Evolutionary conservation across 2,113 vertebrate genomes (phyloP), one percentile per base, ranked within the genome.

Genomic region (Sceloporus tristichus): DNA sequence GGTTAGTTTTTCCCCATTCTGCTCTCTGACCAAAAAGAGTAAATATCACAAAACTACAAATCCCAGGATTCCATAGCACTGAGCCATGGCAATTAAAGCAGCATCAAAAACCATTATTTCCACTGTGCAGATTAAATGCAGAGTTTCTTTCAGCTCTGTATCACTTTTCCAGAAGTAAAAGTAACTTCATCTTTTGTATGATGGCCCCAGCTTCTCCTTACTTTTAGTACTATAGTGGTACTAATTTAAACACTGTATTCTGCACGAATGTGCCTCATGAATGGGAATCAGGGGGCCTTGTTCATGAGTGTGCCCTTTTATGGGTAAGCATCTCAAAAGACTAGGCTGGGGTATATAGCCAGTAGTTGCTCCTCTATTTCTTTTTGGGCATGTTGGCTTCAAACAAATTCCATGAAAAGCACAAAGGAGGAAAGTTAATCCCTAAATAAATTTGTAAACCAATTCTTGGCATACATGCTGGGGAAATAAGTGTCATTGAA

Each of bases 1-100:
- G 14, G 10, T 80, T 91, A 94, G 92, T 93, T 91, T 92, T 71
- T 13, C 42, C 25, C 48, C 40, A 91, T 94, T 91, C 92, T 84
- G 48, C 48, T 48, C 48, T 48, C 48, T 48, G 48, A 48, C 48
- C 5, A 7, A 48, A 7, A 48, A 48, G 48, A 48, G 5, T 48
- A 7, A 48, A 48, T 48, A 48, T 48, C 48, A 48, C 48, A 48
- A 48, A 48, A 48, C 48, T 48, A 48, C 48, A 48, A 48, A 48
- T 48, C 48, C 7, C 48, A 48, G 48, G 48, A 25, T 66, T 66
- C 25, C 25, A 21, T 66, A 21, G 25, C 25, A 25, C 65, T 66
- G 48, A 21, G 65, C 65, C 65, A 66, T 66, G 65, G 21, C 65
- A 21, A 6, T 66, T 66, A 25, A 66, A 21, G 18, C 5, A 18